Conservation (phyloP, 2,888 invertebrate species). For the Nemoura dubitans region DNA sequence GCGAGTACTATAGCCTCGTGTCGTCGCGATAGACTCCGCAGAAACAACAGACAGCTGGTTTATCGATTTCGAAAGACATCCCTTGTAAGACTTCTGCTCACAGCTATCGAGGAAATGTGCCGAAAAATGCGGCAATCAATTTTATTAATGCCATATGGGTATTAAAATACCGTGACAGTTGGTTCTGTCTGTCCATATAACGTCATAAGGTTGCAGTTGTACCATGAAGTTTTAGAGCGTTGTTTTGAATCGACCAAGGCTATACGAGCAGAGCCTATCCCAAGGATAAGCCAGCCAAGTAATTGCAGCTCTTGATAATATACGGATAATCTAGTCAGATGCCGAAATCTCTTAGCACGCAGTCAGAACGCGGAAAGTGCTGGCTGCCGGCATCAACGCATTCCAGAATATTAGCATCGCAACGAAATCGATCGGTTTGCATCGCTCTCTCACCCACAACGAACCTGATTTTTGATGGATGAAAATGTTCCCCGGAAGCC, state of each 20-base stretch:
- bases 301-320: not conserved
- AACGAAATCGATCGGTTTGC: not conserved
- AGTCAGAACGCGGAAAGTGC: not conserved
- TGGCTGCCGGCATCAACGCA: not conserved
- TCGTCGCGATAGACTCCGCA: not conserved
- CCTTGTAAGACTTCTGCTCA: not conserved
- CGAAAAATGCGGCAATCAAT: not conserved
- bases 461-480: not conserved
- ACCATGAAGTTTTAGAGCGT: not conserved
- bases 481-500: not conserved
- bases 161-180: not conserved
- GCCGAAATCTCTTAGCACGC: not conserved
- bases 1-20: not conserved
- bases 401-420: not conserved
- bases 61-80: not conserved
- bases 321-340: not conserved
- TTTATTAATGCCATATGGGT: not conserved
- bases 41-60: not conserved
- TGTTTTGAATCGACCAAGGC: conserved; percentile 1
- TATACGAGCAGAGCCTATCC: conserved; percentile 9
- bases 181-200: too few relatives aligned
- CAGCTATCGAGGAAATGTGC: not conserved
- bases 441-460: not conserved
- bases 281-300: conserved; percentile 17
- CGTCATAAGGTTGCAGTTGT: not conserved